phyloP scores from a whole-genome alignment of 2,888 invertebrate species.

The Choreutis nemorana region DNA sequence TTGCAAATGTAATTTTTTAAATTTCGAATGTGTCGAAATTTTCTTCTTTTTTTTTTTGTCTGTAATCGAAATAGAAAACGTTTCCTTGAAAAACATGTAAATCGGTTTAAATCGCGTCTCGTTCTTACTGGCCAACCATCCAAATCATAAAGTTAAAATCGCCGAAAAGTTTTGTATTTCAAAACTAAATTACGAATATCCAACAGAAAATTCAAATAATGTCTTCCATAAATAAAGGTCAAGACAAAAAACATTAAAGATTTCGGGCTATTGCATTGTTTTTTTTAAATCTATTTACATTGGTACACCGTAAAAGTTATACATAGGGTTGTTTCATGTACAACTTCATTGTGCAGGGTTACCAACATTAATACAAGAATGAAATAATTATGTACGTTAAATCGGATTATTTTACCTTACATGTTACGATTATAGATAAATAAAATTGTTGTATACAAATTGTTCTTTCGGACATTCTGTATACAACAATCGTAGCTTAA shows the following conservation, averaged over 20 bases:
- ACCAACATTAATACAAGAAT: conserved; percentile 60
- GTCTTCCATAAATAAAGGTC: conserved; percentile 30
- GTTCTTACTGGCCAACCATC: conserved; percentile 41
- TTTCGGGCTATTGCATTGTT: conserved; percentile 65
- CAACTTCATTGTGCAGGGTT: conserved; percentile 7
- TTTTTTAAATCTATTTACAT: conserved; percentile 45
- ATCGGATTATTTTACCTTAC: conserved; percentile 63
- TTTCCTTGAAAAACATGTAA: conserved; percentile 57
- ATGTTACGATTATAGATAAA: conserved; percentile 57
- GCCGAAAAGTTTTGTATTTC: conserved; percentile 57
- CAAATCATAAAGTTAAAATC: conserved; percentile 34
- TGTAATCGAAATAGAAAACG: conserved; percentile 48
- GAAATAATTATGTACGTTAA: conserved; percentile 62
- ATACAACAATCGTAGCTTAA: conserved; percentile 44
- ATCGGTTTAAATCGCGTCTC: conserved; percentile 40
- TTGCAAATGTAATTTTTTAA: conserved; percentile 35
- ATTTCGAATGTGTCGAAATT: conserved; percentile 16
- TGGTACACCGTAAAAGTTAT: conserved; percentile 20
- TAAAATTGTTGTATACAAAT: too few species aligned
- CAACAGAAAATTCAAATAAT: conserved; percentile 25
- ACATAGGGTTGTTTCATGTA: not conserved
- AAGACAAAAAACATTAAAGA: conserved; percentile 42
- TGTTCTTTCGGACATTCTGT: too few species aligned
- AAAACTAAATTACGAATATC: conserved; percentile 28
- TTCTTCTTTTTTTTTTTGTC: conserved; percentile 26